Percentiles rank a stretch among this genome's conserved stretches.
Conservation (phyloP, 2,888 invertebrate species). For the Malthinus flaveolus region DNA sequence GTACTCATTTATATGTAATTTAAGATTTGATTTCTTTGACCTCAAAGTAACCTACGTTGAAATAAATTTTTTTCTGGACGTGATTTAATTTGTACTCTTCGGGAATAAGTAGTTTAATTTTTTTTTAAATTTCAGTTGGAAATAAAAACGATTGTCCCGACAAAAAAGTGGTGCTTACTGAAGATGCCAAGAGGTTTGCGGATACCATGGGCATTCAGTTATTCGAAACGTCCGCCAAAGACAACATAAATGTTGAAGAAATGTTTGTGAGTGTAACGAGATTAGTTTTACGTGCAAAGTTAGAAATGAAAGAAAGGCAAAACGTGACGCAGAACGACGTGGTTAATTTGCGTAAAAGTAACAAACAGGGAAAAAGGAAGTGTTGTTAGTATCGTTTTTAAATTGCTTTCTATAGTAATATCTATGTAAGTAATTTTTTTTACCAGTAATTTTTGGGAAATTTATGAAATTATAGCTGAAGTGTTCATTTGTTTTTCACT, state of each 20-base stretch:
- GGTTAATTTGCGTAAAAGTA: slow-evolving; percentile 70
- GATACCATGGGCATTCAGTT: slow-evolving; percentile 96
- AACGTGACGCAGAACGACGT: slow-evolving; percentile 70
- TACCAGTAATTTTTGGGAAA: background rate
- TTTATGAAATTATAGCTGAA: background rate
- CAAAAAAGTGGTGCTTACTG: slow-evolving; percentile 93
- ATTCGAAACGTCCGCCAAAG: slow-evolving; percentile 99
- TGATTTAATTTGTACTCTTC: background rate
- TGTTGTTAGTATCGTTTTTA: slow-evolving; percentile 55
- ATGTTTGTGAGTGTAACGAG: slow-evolving; percentile 79
- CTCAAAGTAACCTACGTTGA: background rate
- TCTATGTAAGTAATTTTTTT: slow-evolving; percentile 1
- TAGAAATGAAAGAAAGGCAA: slow-evolving; percentile 77
- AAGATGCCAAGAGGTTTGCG: slow-evolving; percentile 96
- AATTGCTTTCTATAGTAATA: slow-evolving; percentile 23
- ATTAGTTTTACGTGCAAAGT: slow-evolving; percentile 84
- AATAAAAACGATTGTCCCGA: slow-evolving; percentile 96
- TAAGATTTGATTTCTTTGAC: background rate
- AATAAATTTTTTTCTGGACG: background rate
- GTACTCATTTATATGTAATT: no score
- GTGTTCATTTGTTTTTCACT: background rate
- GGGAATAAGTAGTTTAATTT: no score
- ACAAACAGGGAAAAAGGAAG: slow-evolving; percentile 65
- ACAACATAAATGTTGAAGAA: slow-evolving; percentile 98
- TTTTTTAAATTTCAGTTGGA: slow-evolving; percentile 69